Conservation (phyloP, 2,888 invertebrate genomes). For the Dryocosmus kuriphilus region DNA sequence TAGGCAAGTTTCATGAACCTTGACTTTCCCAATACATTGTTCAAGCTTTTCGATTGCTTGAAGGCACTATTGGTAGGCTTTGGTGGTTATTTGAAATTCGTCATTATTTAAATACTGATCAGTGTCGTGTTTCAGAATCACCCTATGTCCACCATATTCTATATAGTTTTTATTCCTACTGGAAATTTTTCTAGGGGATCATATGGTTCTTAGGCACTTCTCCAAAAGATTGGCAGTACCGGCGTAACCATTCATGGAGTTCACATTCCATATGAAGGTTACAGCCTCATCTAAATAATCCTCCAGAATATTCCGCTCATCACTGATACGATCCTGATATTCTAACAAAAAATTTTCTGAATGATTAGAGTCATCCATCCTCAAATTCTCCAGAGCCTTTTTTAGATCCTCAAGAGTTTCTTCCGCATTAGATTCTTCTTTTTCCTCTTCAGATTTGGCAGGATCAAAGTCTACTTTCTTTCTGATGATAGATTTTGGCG, state of each 20-base stretch:
- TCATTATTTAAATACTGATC: slow-evolving; percentile 51
- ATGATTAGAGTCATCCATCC: slow-evolving; percentile 1
- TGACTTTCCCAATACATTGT: slow-evolving; percentile 62
- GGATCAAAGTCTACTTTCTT: slow-evolving; percentile 51
- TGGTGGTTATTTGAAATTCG: slow-evolving; percentile 47
- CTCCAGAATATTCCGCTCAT: slow-evolving; percentile 55
- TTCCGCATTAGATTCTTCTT: slow-evolving; percentile 65
- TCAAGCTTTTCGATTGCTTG: slow-evolving; percentile 66
- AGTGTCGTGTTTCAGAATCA: slow-evolving; percentile 52
- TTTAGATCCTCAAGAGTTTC: slow-evolving; percentile 40
- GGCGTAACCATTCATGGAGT: slow-evolving; percentile 67
- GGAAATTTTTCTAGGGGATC: slow-evolving; percentile 29
- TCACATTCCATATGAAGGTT: slow-evolving; percentile 69
- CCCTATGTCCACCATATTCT: background rate
- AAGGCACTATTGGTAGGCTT: slow-evolving; percentile 67
- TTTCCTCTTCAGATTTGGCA: slow-evolving; percentile 39
- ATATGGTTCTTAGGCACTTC: slow-evolving; percentile 44
- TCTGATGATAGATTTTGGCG: slow-evolving; percentile 63
- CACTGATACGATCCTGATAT: slow-evolving; percentile 6
- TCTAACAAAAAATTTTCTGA: slow-evolving; percentile 39
- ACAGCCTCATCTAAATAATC: slow-evolving; percentile 67
- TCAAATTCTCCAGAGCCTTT: background rate
- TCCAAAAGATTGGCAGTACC: slow-evolving; percentile 57
- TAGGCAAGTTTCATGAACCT: slow-evolving; percentile 63
- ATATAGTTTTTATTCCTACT: background rate